A percentile compares a stretch with the other conserved stretches of the same genome.
Evolutionary conservation across 2,888 invertebrate genomes (phyloP).

Genomic region (Rosalia funebris): DNA sequence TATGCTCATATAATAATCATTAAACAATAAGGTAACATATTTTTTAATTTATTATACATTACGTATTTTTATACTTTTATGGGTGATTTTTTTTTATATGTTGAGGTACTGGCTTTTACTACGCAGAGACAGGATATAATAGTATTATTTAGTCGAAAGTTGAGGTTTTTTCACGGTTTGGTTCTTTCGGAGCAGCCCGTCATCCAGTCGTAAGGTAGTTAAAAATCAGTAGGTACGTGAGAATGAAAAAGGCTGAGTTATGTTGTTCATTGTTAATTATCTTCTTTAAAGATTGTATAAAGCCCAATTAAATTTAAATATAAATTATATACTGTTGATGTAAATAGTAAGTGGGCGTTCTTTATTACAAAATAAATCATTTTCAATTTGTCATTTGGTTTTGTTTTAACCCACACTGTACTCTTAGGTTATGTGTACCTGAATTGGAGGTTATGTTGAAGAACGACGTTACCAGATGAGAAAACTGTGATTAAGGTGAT

Average conservation of each 20-base stretch:
- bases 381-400: constrained; percentile 21
- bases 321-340: constrained; percentile 36
- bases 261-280: constrained; percentile 35
- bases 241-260: constrained; percentile 41
- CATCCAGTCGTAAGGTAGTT: constrained; percentile 16
- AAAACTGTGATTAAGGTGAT: too few species aligned
- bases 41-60: constrained; percentile 23
- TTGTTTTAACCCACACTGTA: background rate
- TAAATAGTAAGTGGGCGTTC: constrained; percentile 35
- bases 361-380: constrained; percentile 37
- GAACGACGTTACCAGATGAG: too few species aligned
- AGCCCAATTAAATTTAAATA: constrained; percentile 34
- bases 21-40: constrained; percentile 14
- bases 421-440: background rate
- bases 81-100: constrained; percentile 21
- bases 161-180: background rate
- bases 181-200: background rate
- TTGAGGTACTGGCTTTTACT: constrained; percentile 18
- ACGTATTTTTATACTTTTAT: constrained; percentile 26
- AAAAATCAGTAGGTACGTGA: constrained; percentile 34
- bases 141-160: constrained; percentile 6
- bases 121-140: constrained; percentile 8
- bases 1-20: constrained; percentile 19
- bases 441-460: too few species aligned
- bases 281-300: constrained; percentile 40